phyloP scores from a whole-genome alignment of 2,888 invertebrate genomes.

The Tetragnatha montana region DNA sequence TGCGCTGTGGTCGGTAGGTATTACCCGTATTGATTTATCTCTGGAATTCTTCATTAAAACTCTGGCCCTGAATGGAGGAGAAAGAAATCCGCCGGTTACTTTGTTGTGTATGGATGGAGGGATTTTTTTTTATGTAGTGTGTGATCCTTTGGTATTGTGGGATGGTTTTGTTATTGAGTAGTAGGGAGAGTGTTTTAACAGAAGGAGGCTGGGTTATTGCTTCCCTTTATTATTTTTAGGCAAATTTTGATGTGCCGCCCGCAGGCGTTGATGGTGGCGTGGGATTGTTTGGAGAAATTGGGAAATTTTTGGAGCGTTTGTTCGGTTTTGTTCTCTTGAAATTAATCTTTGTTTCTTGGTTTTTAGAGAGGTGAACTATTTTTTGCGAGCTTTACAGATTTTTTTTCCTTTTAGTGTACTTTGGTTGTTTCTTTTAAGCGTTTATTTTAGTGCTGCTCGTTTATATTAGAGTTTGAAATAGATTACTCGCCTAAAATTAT shows the following conservation, averaged over 20 bases:
- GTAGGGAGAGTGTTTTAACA: background rate
- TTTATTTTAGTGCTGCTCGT: too few species aligned
- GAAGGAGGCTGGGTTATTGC: background rate
- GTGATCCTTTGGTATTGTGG: background rate
- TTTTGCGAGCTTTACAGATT: too few species aligned
- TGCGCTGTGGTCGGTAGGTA: slow-evolving; percentile 12
- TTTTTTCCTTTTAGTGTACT: too few species aligned
- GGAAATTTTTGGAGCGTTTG: too few species aligned
- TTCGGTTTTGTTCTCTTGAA: too few species aligned
- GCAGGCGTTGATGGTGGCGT: background rate
- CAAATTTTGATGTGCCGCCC: background rate
- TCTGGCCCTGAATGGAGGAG: background rate
- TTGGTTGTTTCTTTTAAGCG: too few species aligned
- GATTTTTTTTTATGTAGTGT: background rate
- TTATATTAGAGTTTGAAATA: too few species aligned
- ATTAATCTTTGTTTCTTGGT: too few species aligned
- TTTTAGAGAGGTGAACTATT: too few species aligned
- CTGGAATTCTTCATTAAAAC: slow-evolving; percentile 28
- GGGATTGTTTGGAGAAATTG: background rate
- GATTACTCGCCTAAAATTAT: too few species aligned
- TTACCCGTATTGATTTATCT: slow-evolving; percentile 10
- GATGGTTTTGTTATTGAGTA: background rate
- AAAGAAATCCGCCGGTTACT: background rate
- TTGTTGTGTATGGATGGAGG: background rate
- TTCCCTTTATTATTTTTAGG: background rate